Evolutionary conservation across 1,140 invertebrate genomes (phyloP), one percentile per base, ranked within the genome.

Genomic region (Rhyzopertha dominica): DNA sequence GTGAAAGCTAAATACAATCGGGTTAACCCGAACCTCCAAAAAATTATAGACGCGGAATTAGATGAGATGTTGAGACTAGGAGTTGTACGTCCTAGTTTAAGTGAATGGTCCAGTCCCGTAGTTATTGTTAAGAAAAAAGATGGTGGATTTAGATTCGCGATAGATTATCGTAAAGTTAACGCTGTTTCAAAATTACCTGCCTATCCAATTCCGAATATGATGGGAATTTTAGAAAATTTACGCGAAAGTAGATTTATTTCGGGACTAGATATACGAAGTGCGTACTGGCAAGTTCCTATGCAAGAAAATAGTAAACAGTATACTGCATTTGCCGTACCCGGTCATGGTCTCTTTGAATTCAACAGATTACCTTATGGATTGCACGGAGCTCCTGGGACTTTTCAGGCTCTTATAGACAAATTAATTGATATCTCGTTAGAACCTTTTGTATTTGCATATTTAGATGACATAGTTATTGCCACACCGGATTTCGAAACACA

Each of bases 391-490:
- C 45, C 44, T 4, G 42, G 16, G 3, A 37, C 19, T 2, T 47
- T 42, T 19, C 25, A 46, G 30, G 5, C 3, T 48, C 39, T 56
- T 22, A 53, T 61, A 45, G 60, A 62, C 34, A 19, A 16, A 1
- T 22, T 66, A 8, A 58, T 64, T 34, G 31, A 37, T 5, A 13
- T 48, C 19, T 31, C 44, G 31, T 13, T 51, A 5, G 43, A 26
- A 22, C 37, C 43, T 13, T 42, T 16, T 16, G 28, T 10, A n/a
- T 49, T 49, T 29, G 24, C 41, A 49, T 66, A 65, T 41, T 25
- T 66, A 26, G 63, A 67, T 44, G 58, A 67, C 22, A 57, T 65
- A n/a, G 55, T 66, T 0, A 54, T 68, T 13, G 51, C 42, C 34
- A 49, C 53, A 1, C 9, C 35, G 13, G 57, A 17, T 8, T 61